Conservation (phyloP, 2,888 invertebrate genomes). For the Clitarchus hookeri region DNA sequence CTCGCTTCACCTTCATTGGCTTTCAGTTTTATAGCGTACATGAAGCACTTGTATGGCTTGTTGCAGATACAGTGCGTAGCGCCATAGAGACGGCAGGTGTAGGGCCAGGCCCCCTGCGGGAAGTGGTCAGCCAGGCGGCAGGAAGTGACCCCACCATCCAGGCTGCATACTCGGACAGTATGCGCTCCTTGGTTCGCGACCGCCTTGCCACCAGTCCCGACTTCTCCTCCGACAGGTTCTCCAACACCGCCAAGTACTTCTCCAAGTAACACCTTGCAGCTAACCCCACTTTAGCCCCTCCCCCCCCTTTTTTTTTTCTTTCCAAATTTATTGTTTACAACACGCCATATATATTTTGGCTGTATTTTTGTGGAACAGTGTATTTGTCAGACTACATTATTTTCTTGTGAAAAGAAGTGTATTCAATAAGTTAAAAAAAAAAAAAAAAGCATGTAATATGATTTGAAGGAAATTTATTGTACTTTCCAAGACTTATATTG, state of each 20-base stretch:
- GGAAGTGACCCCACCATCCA: constrained; percentile 58
- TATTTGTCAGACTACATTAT: too few species aligned
- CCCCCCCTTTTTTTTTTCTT: too few species aligned
- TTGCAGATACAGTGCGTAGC: constrained; percentile 51
- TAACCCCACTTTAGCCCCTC: too few species aligned
- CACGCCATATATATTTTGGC: neutral
- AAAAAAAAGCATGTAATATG: neutral
- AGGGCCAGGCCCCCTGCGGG: constrained; percentile 55
- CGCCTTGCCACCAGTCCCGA: constrained; percentile 58
- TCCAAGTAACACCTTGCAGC: constrained; percentile 32
- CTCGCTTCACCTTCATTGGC: too few species aligned
- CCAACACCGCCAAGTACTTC: constrained; percentile 57
- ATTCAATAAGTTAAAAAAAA: too few species aligned
- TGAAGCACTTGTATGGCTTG: too few species aligned
- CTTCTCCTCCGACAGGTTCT: constrained; percentile 55
- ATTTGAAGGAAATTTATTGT: neutral
- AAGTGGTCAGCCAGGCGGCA: constrained; percentile 58
- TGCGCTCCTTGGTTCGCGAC: constrained; percentile 56
- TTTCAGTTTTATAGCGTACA: too few species aligned
- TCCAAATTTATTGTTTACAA: too few species aligned
- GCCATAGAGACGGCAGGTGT: constrained; percentile 61
- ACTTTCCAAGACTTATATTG: neutral
- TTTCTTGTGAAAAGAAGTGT: too few species aligned
- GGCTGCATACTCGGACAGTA: constrained; percentile 59
- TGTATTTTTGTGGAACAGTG: too few species aligned